phyloP scores from a whole-genome alignment of 2,888 invertebrate genomes.

The Plusia festucae region DNA sequence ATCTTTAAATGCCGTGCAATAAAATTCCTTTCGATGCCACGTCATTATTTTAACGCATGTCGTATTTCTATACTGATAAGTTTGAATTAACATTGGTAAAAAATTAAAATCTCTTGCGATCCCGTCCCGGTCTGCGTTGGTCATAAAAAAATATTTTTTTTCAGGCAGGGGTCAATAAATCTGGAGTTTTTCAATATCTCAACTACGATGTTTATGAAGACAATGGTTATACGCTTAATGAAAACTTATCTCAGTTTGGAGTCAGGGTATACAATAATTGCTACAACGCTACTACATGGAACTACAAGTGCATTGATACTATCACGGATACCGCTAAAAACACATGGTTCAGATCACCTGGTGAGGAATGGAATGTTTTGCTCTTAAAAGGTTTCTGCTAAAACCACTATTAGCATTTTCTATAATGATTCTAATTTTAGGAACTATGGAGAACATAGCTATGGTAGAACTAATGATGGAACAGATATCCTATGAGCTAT shows the following conservation, averaged over 20 bases:
- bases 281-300: conserved; percentile 67
- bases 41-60: no score
- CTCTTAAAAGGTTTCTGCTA: no score
- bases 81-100: no score
- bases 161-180: conserved; percentile 71
- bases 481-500: conserved; percentile 86
- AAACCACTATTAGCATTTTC: not conserved
- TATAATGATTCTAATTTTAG: conserved; percentile 59
- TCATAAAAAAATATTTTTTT: conserved; percentile 8
- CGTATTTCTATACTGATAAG: no score
- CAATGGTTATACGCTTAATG: conserved; percentile 77
- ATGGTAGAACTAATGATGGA: conserved; percentile 91
- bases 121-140: no score
- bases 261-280: conserved; percentile 60
- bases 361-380: conserved; percentile 51
- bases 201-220: conserved; percentile 84
- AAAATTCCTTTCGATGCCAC: no score
- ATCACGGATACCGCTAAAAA: conserved; percentile 73
- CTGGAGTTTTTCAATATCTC: conserved; percentile 86
- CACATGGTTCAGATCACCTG: conserved; percentile 72
- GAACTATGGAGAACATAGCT: conserved; percentile 87
- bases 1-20: no score
- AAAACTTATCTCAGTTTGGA: conserved; percentile 53
- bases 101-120: no score
- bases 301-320: conserved; percentile 64